Evolutionary conservation across 2,888 invertebrate species (phyloP).

Genomic region (Malthinus seriepunctatus): DNA sequence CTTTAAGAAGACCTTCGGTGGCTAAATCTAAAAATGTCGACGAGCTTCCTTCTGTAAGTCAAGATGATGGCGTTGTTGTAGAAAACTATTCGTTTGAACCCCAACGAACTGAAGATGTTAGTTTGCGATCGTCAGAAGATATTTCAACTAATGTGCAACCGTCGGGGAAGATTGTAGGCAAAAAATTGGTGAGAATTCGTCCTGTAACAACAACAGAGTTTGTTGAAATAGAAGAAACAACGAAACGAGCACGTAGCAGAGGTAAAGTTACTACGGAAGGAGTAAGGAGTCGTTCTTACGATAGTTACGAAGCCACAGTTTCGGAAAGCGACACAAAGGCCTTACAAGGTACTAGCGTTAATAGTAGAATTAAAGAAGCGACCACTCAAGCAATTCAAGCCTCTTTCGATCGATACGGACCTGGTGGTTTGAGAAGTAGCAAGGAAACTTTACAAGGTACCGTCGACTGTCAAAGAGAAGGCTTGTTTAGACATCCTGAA

Average conservation of each 20-base stretch:
- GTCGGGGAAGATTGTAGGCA: constrained; percentile 30
- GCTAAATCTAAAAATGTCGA: not conserved
- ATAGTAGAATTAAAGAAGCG: not conserved
- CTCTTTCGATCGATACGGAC: constrained; percentile 63
- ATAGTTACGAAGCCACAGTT: too few relatives aligned
- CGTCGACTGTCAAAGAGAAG: constrained; percentile 64
- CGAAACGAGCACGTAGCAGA: too few relatives aligned
- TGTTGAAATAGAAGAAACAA: not conserved
- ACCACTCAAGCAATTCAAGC: constrained; percentile 9
- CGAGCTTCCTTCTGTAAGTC: not conserved
- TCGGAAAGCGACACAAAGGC: too few relatives aligned
- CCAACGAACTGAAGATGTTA: constrained; percentile 39
- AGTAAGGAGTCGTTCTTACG: too few relatives aligned
- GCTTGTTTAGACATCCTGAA: constrained; percentile 71
- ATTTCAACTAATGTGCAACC: constrained; percentile 20
- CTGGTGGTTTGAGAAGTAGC: constrained; percentile 63
- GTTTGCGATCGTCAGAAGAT: constrained; percentile 37
- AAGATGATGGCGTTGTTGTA: constrained; percentile 24
- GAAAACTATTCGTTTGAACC: constrained; percentile 45
- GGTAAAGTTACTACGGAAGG: too few relatives aligned
- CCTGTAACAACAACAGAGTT: constrained; percentile 19
- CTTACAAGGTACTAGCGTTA: too few relatives aligned
- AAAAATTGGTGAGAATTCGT: constrained; percentile 34
- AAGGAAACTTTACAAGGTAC: constrained; percentile 65
- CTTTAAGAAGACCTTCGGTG: constrained; percentile 51